phyloP scores from a whole-genome alignment of 2,797 vertebrate genomes.

The Chelon auratus region DNA sequence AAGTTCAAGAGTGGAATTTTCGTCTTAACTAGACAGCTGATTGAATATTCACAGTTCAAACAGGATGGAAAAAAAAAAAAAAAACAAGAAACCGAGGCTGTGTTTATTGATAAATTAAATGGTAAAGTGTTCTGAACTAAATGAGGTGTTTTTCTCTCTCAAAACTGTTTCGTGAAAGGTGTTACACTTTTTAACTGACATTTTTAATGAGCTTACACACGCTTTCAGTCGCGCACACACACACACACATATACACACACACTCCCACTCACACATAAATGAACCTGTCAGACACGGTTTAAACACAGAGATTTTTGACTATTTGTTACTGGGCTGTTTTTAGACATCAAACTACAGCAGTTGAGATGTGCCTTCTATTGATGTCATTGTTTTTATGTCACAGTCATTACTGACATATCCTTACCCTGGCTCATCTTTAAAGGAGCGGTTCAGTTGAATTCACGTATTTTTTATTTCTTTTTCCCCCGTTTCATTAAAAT shows the following conservation, averaged over 20 bases:
- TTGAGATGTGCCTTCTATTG: slow-evolving; percentile 74
- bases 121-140: slow-evolving; percentile 60
- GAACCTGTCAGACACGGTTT: slow-evolving; percentile 74
- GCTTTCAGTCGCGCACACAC: slow-evolving; percentile 7
- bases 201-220: slow-evolving; percentile 70
- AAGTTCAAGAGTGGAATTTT: slow-evolving; percentile 61
- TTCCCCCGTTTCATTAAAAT: slow-evolving; percentile 31
- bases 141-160: slow-evolving; percentile 64
- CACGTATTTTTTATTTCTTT: slow-evolving; percentile 13
- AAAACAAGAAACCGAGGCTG: slow-evolving; percentile 27
- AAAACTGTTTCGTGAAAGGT: slow-evolving; percentile 54
- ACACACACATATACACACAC: slow-evolving; percentile 6
- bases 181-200: slow-evolving; percentile 65
- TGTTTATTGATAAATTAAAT: slow-evolving; percentile 71
- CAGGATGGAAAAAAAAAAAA: slow-evolving; percentile 32
- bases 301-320: slow-evolving; percentile 71
- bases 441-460: slow-evolving; percentile 62
- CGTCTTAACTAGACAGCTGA: slow-evolving; percentile 60
- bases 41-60: slow-evolving; percentile 53
- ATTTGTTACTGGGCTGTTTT: slow-evolving; percentile 77
- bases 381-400: slow-evolving; percentile 75
- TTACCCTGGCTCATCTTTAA: slow-evolving; percentile 64
- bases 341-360: slow-evolving; percentile 79
- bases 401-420: slow-evolving; percentile 69
- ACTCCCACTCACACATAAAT: slow-evolving; percentile 30